These are phyloP conservation scores for Lota lota DNA, from an alignment of 2,113 vertebrate genomes.

Conservation along the genomic window DNA sequence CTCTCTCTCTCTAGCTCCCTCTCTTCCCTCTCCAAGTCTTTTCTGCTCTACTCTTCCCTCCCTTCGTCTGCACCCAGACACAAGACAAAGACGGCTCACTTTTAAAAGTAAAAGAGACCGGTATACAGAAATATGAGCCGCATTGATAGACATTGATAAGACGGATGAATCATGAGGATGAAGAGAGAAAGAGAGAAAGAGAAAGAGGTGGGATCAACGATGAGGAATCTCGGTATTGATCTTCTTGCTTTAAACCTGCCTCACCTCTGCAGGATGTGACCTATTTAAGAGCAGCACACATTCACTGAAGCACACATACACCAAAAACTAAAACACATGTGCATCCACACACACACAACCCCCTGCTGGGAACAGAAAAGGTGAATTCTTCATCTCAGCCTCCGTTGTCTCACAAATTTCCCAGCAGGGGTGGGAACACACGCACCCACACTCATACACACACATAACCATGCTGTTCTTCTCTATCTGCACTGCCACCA, in stretches of 20 bases:
- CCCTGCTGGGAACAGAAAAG: slow-evolving; percentile 14
- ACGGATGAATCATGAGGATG: not conserved
- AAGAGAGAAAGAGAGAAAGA: not conserved
- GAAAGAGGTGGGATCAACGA: not conserved
- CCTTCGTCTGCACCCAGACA: not conserved
- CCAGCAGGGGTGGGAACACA: slow-evolving; percentile 20
- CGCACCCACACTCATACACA: slow-evolving; percentile 9
- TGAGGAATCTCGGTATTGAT: not conserved
- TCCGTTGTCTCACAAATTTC: slow-evolving; percentile 42
- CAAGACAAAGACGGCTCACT: too few species aligned
- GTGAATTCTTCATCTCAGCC: slow-evolving; percentile 52
- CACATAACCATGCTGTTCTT: slow-evolving; percentile 7
- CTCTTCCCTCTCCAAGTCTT: not conserved
- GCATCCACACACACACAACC: not conserved
- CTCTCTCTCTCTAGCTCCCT: not conserved
- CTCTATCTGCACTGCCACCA: slow-evolving; percentile 40
- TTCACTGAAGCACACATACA: not conserved
- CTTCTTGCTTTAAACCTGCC: not conserved
- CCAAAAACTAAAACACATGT: slow-evolving; percentile 1
- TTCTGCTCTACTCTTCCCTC: not conserved
- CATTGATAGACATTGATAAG: too few species aligned
- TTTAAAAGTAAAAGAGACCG: too few species aligned
- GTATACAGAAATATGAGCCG: too few species aligned
- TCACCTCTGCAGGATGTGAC: slow-evolving; percentile 42
- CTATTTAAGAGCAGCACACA: slow-evolving; percentile 53